Evolutionary conservation across 1,140 invertebrate genomes (phyloP).

Genomic region (Scaptomyza pallida): DNA sequence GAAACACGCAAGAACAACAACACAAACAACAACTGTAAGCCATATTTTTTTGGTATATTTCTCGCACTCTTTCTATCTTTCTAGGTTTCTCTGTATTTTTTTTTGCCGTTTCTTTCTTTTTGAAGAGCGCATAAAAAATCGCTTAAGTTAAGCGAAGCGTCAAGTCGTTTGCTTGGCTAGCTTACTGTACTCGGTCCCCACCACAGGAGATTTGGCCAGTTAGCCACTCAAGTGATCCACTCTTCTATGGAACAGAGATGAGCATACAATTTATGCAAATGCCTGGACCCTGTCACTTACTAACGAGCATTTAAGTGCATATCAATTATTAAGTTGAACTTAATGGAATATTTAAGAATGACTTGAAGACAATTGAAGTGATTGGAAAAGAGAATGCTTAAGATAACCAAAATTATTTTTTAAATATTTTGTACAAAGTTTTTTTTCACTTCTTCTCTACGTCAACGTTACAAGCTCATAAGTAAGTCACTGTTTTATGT

Average conservation of each 20-base stretch:
- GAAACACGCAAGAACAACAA: constrained; percentile 14
- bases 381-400: too few species aligned
- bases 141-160: constrained; percentile 81
- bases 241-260: constrained; percentile 54
- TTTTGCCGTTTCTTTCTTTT: constrained; percentile 29
- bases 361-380: too few species aligned
- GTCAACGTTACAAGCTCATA: too few species aligned
- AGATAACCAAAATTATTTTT: too few species aligned
- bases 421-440: too few species aligned
- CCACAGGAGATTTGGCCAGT: constrained; percentile 79
- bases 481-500: neutral
- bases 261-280: constrained; percentile 38
- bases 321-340: neutral
- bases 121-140: constrained; percentile 73
- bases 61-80: neutral
- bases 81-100: neutral
- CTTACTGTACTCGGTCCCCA: constrained; percentile 38
- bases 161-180: constrained; percentile 75
- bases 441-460: too few species aligned
- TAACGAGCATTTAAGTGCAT: neutral
- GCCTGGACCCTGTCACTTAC: neutral
- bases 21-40: constrained; percentile 39
- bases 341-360: too few species aligned
- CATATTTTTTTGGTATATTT: constrained; percentile 40
- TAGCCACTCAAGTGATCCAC: constrained; percentile 68